Percentiles rank a stretch among this genome's conserved stretches.
phyloP scores from a whole-genome alignment of 2,113 vertebrate genomes.

The Sebastes fasciatus region DNA sequence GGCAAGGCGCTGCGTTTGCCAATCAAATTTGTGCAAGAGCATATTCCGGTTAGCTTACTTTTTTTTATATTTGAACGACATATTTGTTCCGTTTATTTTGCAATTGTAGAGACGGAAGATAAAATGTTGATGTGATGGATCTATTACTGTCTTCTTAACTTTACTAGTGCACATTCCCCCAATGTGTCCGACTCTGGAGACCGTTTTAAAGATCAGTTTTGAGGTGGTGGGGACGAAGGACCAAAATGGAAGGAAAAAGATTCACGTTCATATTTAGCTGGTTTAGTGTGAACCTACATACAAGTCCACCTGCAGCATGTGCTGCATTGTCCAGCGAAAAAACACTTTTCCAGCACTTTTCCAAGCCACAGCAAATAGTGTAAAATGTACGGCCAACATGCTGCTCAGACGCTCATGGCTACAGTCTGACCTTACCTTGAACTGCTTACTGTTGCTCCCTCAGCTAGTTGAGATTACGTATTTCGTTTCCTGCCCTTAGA shows the following conservation, averaged over 20 bases:
- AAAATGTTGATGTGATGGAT: not conserved
- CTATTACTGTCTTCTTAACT: not conserved
- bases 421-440: slow-evolving; percentile 7
- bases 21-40: not conserved
- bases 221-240: not conserved
- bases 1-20: no score
- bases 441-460: slow-evolving; percentile 27
- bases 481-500: slow-evolving; percentile 37
- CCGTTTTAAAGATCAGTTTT: not conserved
- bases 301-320: not conserved
- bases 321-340: not conserved
- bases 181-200: not conserved
- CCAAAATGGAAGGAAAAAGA: not conserved
- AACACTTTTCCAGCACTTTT: not conserved
- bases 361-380: not conserved
- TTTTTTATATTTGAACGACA: not conserved
- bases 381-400: not conserved
- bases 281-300: not conserved
- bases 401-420: not conserved
- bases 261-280: not conserved
- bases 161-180: no score
- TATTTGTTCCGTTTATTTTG: not conserved
- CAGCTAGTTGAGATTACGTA: slow-evolving; percentile 8
- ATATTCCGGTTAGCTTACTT: not conserved
- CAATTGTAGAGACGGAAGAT: not conserved